A percentile compares a stretch with the other conserved stretches of the same genome.
These are phyloP conservation scores for Cataglyphis albicans DNA, from an alignment of 2,888 invertebrate genomes.

Conservation along the genomic window DNA sequence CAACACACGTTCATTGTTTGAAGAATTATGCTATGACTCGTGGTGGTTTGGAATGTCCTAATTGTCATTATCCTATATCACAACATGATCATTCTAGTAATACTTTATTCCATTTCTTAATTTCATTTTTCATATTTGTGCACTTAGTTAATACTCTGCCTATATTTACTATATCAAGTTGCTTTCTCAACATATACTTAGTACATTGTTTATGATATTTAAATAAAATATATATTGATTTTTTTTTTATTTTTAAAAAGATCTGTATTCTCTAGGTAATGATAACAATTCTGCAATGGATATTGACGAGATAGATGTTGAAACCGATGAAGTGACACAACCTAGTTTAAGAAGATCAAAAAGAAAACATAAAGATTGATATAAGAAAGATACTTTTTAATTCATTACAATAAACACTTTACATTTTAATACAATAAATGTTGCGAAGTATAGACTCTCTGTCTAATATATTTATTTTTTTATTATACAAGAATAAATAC, in stretches of 20 bases:
- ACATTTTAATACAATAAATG: background rate
- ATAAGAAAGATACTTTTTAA: background rate
- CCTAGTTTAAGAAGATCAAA: slow-evolving; percentile 1
- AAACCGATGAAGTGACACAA: background rate
- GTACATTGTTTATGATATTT: background rate
- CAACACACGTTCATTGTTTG: slow-evolving; percentile 76
- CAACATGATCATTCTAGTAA: background rate
- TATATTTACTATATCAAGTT: background rate
- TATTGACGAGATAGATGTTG: background rate
- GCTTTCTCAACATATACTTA: background rate
- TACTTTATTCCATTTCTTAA: background rate
- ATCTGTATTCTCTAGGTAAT: background rate
- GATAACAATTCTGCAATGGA: background rate
- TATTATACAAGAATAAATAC: slow-evolving; percentile 32
- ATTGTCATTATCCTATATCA: slow-evolving; percentile 65
- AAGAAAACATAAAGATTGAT: background rate
- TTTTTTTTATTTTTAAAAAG: background rate
- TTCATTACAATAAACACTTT: background rate
- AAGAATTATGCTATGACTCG: slow-evolving; percentile 64
- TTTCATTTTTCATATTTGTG: background rate
- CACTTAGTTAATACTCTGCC: background rate
- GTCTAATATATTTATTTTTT: slow-evolving; percentile 4
- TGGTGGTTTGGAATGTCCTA: slow-evolving; percentile 71
- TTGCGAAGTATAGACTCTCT: background rate
- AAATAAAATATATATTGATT: background rate